These are phyloP conservation scores for Halichondria panicea DNA, from an alignment of 37 sponge, comb jelly and placozoan genomes.

Conservation along the genomic window DNA sequence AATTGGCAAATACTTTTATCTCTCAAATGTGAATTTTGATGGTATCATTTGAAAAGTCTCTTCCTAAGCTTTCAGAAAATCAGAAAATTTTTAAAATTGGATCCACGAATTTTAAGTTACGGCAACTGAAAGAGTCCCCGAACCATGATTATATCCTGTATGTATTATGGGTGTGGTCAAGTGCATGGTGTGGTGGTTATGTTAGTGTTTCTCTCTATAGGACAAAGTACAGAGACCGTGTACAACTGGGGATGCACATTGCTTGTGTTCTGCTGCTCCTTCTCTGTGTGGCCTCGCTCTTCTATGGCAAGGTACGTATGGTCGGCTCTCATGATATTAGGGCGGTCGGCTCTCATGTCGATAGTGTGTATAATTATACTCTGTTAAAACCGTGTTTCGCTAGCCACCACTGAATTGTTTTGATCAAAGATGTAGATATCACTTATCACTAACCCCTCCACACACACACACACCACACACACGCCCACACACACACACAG, in stretches of 20 bases:
- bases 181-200: background rate
- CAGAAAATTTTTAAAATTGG: too few species aligned
- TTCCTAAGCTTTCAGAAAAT: too few species aligned
- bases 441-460: background rate
- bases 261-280: constrained; percentile 30
- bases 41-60: too few species aligned
- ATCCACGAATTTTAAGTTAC: too few species aligned
- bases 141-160: too few species aligned
- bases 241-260: constrained; percentile 23
- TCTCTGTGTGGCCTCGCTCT: constrained; percentile 29
- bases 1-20: too few species aligned
- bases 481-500: constrained; percentile 12
- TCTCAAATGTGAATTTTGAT: too few species aligned
- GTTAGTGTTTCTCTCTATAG: background rate
- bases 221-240: constrained; percentile 10
- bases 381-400: too few species aligned
- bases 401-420: background rate
- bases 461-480: background rate
- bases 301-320: constrained; percentile 57
- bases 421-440: background rate
- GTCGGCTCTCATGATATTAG: background rate
- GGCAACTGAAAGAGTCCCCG: too few species aligned
- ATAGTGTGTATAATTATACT: background rate
- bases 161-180: too few species aligned
- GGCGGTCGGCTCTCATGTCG: background rate